Percentiles rank a stretch among this genome's conserved stretches.
These are phyloP conservation scores for Peucedramus taeniatus DNA, from an alignment of 2,113 vertebrate genomes.

Conservation along the genomic window DNA sequence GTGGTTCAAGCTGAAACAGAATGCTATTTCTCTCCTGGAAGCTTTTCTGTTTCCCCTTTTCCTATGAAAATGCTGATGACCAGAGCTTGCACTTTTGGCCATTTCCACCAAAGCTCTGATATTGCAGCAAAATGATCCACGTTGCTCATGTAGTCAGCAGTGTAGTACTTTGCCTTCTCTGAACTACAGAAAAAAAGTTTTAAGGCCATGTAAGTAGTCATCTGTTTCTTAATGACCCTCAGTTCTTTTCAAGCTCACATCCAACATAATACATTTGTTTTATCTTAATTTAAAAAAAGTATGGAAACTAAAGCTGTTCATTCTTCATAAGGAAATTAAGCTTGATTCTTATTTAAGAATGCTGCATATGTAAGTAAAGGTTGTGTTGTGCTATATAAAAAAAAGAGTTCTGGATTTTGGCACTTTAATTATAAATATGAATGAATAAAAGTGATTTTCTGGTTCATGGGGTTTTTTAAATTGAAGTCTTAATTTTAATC, in stretches of 20 bases:
- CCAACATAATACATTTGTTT: not conserved
- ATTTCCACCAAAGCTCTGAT: not conserved
- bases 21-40: not conserved
- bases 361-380: not conserved
- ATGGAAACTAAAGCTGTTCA: not conserved
- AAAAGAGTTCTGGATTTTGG: not conserved
- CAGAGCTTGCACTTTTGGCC: not conserved
- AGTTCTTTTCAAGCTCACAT: not conserved
- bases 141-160: not conserved
- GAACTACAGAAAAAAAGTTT: not conserved
- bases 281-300: not conserved
- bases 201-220: not conserved
- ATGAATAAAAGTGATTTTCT: not conserved
- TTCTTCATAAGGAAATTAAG: not conserved
- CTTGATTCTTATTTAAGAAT: not conserved
- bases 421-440: not conserved
- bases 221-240: not conserved
- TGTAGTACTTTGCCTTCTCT: not conserved
- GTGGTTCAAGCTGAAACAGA: not conserved
- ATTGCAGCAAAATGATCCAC: not conserved
- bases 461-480: not conserved
- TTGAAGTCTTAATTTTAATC: not conserved
- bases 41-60: not conserved
- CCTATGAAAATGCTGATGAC: not conserved
- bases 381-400: not conserved